phyloP scores from a whole-genome alignment of 2,113 vertebrate species.

The Eupsittula cactorum region DNA sequence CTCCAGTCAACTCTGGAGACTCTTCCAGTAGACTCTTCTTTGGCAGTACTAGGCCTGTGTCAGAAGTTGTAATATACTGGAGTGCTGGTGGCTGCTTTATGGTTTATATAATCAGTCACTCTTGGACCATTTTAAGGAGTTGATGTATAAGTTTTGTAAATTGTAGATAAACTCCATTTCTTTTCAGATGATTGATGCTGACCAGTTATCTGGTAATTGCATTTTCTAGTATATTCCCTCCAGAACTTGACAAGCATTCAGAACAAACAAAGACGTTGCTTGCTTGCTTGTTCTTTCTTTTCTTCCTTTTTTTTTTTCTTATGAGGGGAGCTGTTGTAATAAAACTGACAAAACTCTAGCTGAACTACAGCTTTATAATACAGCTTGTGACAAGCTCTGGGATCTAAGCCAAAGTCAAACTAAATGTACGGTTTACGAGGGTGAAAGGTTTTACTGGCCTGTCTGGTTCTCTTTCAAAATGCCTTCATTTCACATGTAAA shows the following conservation, averaged over 20 bases:
- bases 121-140: slow-evolving; percentile 54
- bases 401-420: slow-evolving; percentile 63
- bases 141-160: slow-evolving; percentile 44
- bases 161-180: slow-evolving; percentile 48
- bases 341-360: slow-evolving; percentile 54
- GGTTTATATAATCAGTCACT: slow-evolving; percentile 57
- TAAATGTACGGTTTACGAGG: slow-evolving; percentile 60
- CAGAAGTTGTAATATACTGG: slow-evolving; percentile 21
- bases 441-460: slow-evolving; percentile 67
- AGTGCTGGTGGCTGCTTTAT: slow-evolving; percentile 32
- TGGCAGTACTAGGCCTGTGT: slow-evolving; percentile 1
- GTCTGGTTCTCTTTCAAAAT: slow-evolving; percentile 64
- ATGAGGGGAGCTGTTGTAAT: not conserved
- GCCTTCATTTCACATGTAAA: slow-evolving; percentile 58
- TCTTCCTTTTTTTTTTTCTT: not conserved
- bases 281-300: not conserved
- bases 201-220: slow-evolving; percentile 23
- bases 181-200: slow-evolving; percentile 37
- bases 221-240: slow-evolving; percentile 19
- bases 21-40: not conserved
- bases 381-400: slow-evolving; percentile 67
- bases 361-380: slow-evolving; percentile 63
- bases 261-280: not conserved
- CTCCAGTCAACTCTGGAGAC: not conserved
- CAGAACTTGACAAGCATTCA: not conserved